Evolutionary conservation across 2,113 vertebrate genomes (phyloP).

Genomic region (Serinus canaria): DNA sequence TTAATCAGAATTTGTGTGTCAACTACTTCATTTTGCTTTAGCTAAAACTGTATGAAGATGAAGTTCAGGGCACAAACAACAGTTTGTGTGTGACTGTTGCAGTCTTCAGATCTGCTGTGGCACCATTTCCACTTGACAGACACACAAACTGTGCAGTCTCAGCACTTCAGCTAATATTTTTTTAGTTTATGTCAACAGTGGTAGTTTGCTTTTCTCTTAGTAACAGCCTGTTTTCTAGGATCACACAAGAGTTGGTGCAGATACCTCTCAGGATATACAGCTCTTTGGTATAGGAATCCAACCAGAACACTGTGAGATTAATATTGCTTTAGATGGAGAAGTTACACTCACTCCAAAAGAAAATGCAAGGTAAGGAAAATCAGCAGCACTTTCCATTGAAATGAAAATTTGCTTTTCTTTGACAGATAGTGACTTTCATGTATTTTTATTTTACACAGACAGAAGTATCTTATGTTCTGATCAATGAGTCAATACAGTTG

Average conservation of each 20-base stretch:
- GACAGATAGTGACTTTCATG: neutral
- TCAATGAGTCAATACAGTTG: neutral
- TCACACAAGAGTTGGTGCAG: conserved; percentile 89
- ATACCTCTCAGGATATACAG: conserved; percentile 98
- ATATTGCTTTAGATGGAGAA: conserved; percentile 87
- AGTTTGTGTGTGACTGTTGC: neutral
- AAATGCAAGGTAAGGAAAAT: conserved; percentile 85
- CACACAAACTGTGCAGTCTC: neutral
- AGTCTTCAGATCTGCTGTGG: neutral
- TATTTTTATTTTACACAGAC: neutral
- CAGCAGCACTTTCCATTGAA: neutral
- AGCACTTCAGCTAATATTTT: neutral
- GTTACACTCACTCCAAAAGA: conserved; percentile 87
- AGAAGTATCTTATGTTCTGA: neutral
- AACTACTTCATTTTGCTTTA: neutral
- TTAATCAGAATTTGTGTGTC: neutral
- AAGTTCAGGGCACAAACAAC: neutral
- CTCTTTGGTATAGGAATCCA: conserved; percentile 97
- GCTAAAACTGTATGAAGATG: neutral
- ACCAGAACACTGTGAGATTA: conserved; percentile 90
- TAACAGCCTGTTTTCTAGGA: conserved; percentile 75
- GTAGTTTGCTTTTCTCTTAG: neutral
- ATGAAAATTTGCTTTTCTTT: neutral
- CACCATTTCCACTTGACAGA: neutral
- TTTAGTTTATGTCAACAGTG: neutral